Evolutionary conservation across 2,113 vertebrate species (phyloP).

Genomic region (Pavo muticus): DNA sequence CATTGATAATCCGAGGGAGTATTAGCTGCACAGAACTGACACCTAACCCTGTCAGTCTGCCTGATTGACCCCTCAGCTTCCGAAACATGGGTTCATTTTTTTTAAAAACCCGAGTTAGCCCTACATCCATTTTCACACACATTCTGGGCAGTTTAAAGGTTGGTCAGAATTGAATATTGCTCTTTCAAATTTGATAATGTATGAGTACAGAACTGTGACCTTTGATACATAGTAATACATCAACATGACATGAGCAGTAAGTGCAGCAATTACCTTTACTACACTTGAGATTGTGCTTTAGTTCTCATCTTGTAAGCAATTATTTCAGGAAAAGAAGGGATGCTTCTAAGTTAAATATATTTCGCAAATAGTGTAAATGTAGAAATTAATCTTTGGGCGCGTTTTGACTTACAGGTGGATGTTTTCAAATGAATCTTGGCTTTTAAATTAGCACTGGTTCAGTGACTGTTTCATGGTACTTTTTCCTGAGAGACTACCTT

Average conservation of each 20-base stretch:
- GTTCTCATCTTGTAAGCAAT: conserved; percentile 75
- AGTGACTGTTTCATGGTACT: not conserved
- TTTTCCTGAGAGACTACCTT: conserved; percentile 6
- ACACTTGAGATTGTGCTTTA: conserved; percentile 73
- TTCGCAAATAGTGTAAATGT: conserved; percentile 59
- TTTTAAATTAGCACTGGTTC: conserved; percentile 34
- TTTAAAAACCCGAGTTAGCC: conserved; percentile 69
- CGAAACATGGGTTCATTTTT: conserved; percentile 82
- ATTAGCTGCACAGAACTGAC: conserved; percentile 87
- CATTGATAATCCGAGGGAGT: conserved; percentile 91
- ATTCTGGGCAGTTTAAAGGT: conserved; percentile 85
- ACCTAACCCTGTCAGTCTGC: conserved; percentile 84
- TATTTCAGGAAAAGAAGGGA: conserved; percentile 68
- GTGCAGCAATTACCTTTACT: conserved; percentile 89
- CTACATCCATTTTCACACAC: conserved; percentile 79
- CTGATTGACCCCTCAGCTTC: conserved; percentile 95
- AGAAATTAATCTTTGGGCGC: conserved; percentile 48
- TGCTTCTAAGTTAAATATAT: conserved; percentile 44
- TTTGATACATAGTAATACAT: conserved; percentile 93
- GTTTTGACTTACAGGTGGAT: conserved; percentile 43
- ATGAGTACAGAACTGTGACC: conserved; percentile 98
- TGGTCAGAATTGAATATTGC: conserved; percentile 88
- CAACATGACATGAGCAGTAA: conserved; percentile 94
- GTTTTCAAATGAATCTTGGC: conserved; percentile 20
- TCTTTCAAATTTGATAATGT: conserved; percentile 99